Evolutionary conservation across 2,888 invertebrate species (phyloP).

Genomic region (Disparrhopalites patrizii): DNA sequence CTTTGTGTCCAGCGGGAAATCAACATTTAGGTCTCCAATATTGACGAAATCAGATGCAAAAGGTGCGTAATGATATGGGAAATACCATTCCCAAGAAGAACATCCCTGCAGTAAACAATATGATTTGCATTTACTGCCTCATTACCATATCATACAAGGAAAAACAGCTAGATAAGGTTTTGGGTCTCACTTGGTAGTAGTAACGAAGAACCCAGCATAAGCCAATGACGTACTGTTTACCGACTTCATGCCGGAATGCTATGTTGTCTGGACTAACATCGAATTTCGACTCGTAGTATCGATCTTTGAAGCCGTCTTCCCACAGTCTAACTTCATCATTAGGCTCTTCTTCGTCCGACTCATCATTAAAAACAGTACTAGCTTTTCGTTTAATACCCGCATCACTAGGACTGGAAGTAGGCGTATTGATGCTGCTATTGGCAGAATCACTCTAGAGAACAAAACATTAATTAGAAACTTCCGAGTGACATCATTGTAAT

Average conservation of each 20-base stretch:
- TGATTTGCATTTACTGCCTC: background rate
- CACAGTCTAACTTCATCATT: constrained; percentile 86
- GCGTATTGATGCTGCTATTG: constrained; percentile 10
- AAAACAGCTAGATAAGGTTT: background rate
- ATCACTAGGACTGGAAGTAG: constrained; percentile 26
- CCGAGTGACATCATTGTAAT: background rate
- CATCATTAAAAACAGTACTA: constrained; percentile 49
- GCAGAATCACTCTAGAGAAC: background rate
- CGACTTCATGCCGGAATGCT: constrained; percentile 85
- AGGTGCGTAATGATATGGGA: constrained; percentile 99
- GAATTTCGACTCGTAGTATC: constrained; percentile 95
- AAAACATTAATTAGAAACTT: constrained; percentile 5
- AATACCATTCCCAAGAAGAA: constrained; percentile 99
- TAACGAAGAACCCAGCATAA: constrained; percentile 97
- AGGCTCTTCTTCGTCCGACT: constrained; percentile 68
- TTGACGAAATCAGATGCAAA: constrained; percentile 98
- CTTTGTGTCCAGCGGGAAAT: constrained; percentile 80
- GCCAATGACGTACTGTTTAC: constrained; percentile 89
- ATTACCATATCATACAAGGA: background rate
- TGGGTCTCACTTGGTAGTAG: constrained; percentile 74
- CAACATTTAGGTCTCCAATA: constrained; percentile 75
- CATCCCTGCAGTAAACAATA: constrained; percentile 63
- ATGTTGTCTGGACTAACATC: constrained; percentile 70
- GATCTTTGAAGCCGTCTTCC: constrained; percentile 97
- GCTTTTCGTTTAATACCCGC: constrained; percentile 53